Evolutionary conservation across 2,888 invertebrate genomes (phyloP), one percentile per base, ranked within the genome.

Genomic region (Gnatocerus cornutus): DNA sequence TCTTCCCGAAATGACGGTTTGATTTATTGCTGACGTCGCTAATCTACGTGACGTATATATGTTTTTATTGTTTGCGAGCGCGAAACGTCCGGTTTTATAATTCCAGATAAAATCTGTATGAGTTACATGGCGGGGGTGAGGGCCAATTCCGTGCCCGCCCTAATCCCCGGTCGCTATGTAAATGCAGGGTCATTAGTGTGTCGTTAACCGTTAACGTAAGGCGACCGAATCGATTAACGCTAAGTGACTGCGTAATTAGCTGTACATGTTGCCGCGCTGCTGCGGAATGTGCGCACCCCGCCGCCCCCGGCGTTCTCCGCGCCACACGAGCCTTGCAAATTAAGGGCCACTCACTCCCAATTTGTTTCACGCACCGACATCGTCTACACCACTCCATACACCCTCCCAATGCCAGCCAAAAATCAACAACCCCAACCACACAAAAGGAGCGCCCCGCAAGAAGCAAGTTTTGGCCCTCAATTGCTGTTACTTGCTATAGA

Each of bases 191-290:
- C 85, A 85, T 85, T 85, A 85, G 85, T 84, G 84, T 85, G 84
- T 85, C 85, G 85, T 85, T 85, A 85, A 85, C 83, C 85, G 84
- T 84, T 82, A 85, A 84, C 84, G 85, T 85, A 85, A 85, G 85
- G 85, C 84, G 83, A 84, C 84, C 84, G 82, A 84, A 85, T 85
- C 85, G 85, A 85, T 85, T 85, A 85, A 85, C 85, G 85, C 85
- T 85, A 85, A 85, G 85, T 85, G 85, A 85, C 85, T 85, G 84
- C 83, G 85, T 85, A 85, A 85, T 85, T 85, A 85, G 85, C 85
- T 85, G 83, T 84, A 83, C 82, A 84, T 82, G 84, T 76, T 80
- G 81, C 81, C 78, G 73, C 75, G 58, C 56, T 68, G 65, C 68
- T 72, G 53, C 65, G 53, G 63, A 68, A 71, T 65, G 62, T 62